These are phyloP conservation scores for Zelostemma sp. DNA, from an alignment of 1,140 invertebrate species.

Conservation along the genomic window DNA sequence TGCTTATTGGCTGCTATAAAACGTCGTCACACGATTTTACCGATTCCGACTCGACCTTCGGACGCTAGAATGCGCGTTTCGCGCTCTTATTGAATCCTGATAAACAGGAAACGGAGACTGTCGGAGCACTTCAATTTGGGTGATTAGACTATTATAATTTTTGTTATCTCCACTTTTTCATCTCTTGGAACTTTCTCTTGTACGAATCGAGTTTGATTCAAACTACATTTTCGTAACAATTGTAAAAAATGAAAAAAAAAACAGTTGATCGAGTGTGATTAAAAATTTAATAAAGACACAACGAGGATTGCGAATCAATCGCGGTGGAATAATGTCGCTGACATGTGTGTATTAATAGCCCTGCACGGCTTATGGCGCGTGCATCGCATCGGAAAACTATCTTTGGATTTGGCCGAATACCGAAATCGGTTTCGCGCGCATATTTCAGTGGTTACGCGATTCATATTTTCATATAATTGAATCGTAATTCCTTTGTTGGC, in stretches of 20 bases:
- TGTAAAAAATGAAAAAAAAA: constrained; percentile 3
- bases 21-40: neutral
- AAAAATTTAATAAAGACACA: constrained; percentile 6
- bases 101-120: neutral
- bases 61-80: neutral
- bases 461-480: constrained; percentile 21
- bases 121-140: neutral
- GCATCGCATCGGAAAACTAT: constrained; percentile 24
- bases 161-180: too few relatives aligned
- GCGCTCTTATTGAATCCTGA: neutral
- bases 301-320: constrained; percentile 53
- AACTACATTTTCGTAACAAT: neutral
- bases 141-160: neutral
- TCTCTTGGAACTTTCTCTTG: too few relatives aligned
- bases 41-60: neutral
- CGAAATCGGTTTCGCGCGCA: constrained; percentile 13
- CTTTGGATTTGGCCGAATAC: constrained; percentile 20
- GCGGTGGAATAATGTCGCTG: constrained; percentile 30
- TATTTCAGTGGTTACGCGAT: constrained; percentile 11
- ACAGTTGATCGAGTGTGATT: neutral
- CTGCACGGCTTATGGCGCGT: constrained; percentile 13
- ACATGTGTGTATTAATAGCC: constrained; percentile 56
- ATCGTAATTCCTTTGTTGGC: constrained; percentile 1
- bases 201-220: too few relatives aligned
- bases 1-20: neutral